Percentiles rank a stretch among this genome's conserved stretches.
Evolutionary conservation across 2,888 invertebrate genomes (phyloP).

Genomic region (Uloborus plumipes): DNA sequence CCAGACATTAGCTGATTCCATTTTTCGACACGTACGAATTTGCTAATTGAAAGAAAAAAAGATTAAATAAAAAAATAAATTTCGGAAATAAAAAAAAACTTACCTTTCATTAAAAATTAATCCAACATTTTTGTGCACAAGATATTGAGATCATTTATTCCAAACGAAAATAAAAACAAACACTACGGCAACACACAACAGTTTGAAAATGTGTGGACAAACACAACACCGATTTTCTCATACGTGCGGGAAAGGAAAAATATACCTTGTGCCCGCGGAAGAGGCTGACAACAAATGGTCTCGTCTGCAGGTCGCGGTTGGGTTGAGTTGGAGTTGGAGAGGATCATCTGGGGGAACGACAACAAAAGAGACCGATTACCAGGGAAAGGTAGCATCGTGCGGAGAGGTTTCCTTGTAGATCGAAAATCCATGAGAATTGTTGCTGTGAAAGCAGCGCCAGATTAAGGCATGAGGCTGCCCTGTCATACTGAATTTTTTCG

Average conservation of each 20-base stretch:
- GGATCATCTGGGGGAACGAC: slow-evolving; percentile 30
- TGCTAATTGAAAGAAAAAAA: too few relatives aligned
- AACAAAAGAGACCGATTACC: slow-evolving; percentile 36
- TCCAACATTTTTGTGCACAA: not conserved
- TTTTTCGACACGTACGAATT: too few relatives aligned
- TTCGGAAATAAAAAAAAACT: too few relatives aligned
- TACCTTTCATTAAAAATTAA: not conserved
- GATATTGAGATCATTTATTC: not conserved
- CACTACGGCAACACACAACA: not conserved
- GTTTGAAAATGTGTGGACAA: not conserved
- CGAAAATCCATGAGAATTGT: too few relatives aligned
- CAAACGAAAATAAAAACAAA: not conserved
- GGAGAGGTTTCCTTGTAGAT: too few relatives aligned
- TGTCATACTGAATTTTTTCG: too few relatives aligned
- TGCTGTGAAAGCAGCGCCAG: too few relatives aligned
- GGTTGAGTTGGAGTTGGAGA: slow-evolving; percentile 29
- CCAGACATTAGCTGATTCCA: too few relatives aligned
- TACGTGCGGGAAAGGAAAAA: not conserved
- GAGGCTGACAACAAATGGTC: slow-evolving; percentile 38
- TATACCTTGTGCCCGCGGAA: slow-evolving; percentile 12
- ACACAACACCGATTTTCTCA: not conserved
- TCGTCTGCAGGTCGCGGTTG: slow-evolving; percentile 34
- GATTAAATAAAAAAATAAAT: too few relatives aligned
- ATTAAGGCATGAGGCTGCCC: too few relatives aligned
- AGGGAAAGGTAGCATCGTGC: not conserved